These are phyloP conservation scores for Crocodylus rhombifer DNA, from an alignment of 2,797 vertebrate species.

Conservation along the genomic window DNA sequence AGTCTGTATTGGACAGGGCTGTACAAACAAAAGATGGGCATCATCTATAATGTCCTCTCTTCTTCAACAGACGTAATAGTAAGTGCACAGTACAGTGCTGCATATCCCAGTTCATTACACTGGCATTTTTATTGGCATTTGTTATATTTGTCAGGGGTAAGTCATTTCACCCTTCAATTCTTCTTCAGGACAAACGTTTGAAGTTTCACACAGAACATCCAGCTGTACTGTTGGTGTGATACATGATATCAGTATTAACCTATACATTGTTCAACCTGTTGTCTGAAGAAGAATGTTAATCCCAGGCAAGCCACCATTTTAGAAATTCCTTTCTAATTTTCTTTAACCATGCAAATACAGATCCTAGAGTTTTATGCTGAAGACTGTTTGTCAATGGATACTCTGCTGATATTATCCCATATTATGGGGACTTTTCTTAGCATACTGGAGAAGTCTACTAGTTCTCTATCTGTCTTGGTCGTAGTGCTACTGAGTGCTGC, in stretches of 20 bases:
- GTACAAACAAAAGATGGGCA: not conserved
- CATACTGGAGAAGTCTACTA: not conserved
- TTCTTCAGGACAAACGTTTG: not conserved
- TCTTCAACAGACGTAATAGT: not conserved
- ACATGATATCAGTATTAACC: not conserved
- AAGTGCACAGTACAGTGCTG: not conserved
- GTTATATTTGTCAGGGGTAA: not conserved
- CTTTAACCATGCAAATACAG: not conserved
- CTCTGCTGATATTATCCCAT: accelerated
- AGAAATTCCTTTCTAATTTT: not conserved
- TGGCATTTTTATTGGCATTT: not conserved
- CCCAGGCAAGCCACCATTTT: not conserved
- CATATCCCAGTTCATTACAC: not conserved
- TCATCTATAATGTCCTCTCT: not conserved
- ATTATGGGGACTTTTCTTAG: not conserved
- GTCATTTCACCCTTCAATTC: not conserved
- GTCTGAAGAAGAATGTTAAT: not conserved
- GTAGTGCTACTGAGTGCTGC: not conserved
- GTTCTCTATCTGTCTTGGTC: not conserved
- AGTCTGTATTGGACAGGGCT: not conserved
- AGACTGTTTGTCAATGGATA: accelerated
- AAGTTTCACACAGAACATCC: not conserved
- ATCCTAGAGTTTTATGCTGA: not conserved
- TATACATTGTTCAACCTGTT: not conserved
- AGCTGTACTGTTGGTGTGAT: not conserved